Percentiles rank a stretch among this genome's conserved stretches.
These are phyloP conservation scores for Ceratina australensis DNA, from an alignment of 1,140 invertebrate species.

Conservation along the genomic window DNA sequence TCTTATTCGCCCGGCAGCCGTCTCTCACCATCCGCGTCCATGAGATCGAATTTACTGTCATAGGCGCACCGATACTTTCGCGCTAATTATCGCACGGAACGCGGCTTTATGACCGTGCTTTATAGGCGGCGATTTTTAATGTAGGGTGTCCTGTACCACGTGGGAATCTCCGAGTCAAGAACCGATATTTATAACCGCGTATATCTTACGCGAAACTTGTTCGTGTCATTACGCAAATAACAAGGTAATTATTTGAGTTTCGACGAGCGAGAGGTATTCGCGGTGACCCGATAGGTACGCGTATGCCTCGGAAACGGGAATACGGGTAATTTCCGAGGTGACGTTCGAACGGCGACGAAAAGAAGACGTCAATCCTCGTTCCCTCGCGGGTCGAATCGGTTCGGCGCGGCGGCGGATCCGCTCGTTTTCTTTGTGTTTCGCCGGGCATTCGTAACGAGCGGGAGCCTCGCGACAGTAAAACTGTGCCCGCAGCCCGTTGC, in stretches of 20 bases:
- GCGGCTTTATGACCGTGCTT: slow-evolving; percentile 37
- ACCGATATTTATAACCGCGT: too few species aligned
- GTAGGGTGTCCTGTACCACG: neutral
- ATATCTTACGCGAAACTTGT: too few species aligned
- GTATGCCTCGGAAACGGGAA: too few species aligned
- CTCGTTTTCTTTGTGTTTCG: slow-evolving; percentile 41
- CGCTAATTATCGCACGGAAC: slow-evolving; percentile 47
- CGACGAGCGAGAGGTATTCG: too few species aligned
- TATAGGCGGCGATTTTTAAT: slow-evolving; percentile 36
- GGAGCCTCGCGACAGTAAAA: slow-evolving; percentile 51
- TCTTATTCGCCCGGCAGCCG: neutral
- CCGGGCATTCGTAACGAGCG: slow-evolving; percentile 54
- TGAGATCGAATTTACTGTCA: slow-evolving; percentile 49
- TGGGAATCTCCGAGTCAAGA: too few species aligned
- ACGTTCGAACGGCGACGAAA: slow-evolving; percentile 17
- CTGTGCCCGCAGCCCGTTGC: slow-evolving; percentile 34
- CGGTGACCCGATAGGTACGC: too few species aligned
- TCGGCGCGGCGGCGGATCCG: slow-evolving; percentile 1
- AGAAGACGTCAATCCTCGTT: slow-evolving; percentile 56
- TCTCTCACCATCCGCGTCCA: neutral
- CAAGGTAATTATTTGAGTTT: too few species aligned
- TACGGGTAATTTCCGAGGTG: too few species aligned
- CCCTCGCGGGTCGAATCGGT: slow-evolving; percentile 36
- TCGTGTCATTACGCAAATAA: too few species aligned
- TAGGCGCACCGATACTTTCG: slow-evolving; percentile 49